Conservation (phyloP, 2,888 invertebrate genomes). For the Deilephila porcellus region DNA sequence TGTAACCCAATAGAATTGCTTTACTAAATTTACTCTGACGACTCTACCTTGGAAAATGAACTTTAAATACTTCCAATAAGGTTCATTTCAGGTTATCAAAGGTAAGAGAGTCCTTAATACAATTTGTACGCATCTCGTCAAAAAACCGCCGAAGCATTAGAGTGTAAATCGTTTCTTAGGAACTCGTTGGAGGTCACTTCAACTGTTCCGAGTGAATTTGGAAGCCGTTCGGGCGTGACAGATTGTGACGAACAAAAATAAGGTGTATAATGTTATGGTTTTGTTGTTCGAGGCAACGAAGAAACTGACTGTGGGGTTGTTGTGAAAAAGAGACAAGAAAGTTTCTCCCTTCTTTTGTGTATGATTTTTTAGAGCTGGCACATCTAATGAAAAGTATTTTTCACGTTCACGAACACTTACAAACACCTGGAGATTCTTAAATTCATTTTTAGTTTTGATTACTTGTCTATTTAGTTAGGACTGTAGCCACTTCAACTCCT, state of each 20-base stretch:
- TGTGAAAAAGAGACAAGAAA: background rate
- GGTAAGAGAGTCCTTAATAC: slow-evolving; percentile 62
- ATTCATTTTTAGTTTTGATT: too few species aligned
- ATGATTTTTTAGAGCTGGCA: background rate
- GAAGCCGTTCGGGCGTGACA: slow-evolving; percentile 15
- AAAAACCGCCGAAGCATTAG: slow-evolving; percentile 63
- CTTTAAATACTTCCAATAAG: slow-evolving; percentile 35
- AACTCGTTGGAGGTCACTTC: slow-evolving; percentile 35
- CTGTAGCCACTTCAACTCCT: too few species aligned
- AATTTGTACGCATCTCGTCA: slow-evolving; percentile 69
- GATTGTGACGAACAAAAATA: slow-evolving; percentile 27
- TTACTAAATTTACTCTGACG: slow-evolving; percentile 13
- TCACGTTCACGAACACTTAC: too few species aligned
- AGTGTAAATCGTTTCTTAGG: slow-evolving; percentile 47
- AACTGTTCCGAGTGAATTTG: slow-evolving; percentile 37
- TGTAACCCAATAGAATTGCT: slow-evolving; percentile 26
- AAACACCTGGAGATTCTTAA: too few species aligned
- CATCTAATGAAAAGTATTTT: too few species aligned
- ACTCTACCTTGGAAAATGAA: slow-evolving; percentile 11
- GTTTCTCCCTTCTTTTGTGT: background rate
- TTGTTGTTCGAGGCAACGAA: background rate
- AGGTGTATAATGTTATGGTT: background rate
- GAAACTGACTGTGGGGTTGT: background rate
- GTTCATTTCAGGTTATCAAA: slow-evolving; percentile 21
- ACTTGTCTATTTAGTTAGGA: too few species aligned